A percentile compares a stretch with the other conserved stretches of the same genome.
phyloP scores from a whole-genome alignment of 2,797 vertebrate species.

The Myiotriccus ornatus region DNA sequence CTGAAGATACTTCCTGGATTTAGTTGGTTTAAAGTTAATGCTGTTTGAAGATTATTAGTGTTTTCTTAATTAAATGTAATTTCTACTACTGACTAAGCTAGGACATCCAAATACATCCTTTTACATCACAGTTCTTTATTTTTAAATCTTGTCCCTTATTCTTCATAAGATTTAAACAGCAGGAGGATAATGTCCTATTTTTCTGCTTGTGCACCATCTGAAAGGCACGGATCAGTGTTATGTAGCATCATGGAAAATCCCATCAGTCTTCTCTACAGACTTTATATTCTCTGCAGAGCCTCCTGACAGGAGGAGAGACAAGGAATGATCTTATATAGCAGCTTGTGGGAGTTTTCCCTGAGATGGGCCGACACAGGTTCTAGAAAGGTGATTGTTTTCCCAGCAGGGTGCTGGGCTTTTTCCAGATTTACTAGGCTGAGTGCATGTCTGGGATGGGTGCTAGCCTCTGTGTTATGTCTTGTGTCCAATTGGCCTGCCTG shows the following conservation, averaged over 20 bases:
- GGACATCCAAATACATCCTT: neutral
- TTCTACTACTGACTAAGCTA: neutral
- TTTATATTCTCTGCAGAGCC: neutral
- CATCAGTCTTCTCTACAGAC: neutral
- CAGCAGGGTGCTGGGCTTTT: neutral
- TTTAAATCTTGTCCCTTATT: neutral
- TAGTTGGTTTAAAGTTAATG: slow-evolving; percentile 17
- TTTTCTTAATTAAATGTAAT: neutral
- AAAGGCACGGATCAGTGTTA: neutral
- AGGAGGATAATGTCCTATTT: neutral
- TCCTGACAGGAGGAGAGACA: accelerated
- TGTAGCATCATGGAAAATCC: neutral
- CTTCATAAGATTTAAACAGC: neutral
- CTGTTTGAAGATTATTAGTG: neutral
- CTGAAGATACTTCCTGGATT: neutral
- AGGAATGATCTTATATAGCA: neutral
- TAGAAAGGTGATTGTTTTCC: neutral
- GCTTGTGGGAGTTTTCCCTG: neutral
- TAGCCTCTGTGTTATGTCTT: neutral
- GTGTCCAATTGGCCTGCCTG: neutral
- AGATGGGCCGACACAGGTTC: neutral
- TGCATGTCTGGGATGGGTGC: neutral
- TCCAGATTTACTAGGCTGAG: neutral
- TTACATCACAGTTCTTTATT: neutral
- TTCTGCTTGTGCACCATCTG: neutral